phyloP scores from a whole-genome alignment of 1,140 invertebrate species.

The Ylistrum balloti region DNA sequence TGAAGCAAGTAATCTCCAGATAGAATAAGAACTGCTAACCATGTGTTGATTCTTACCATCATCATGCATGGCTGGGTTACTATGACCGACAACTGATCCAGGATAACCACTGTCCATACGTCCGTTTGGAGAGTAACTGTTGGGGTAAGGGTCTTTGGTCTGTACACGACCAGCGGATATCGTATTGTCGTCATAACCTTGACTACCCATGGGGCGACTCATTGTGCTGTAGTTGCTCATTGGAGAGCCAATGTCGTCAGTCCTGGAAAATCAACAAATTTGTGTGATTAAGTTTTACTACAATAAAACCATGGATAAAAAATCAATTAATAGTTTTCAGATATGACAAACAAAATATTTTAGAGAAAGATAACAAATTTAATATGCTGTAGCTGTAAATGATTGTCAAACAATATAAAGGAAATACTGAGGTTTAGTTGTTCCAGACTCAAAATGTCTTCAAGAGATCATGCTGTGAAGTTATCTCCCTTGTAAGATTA shows the following conservation, averaged over 20 bases:
- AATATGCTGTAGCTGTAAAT: too few relatives aligned
- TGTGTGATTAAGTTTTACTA: neutral
- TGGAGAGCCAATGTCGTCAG: constrained; percentile 45
- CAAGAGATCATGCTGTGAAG: too few relatives aligned
- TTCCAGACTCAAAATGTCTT: too few relatives aligned
- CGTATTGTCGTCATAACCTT: constrained; percentile 80
- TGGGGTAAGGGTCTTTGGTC: constrained; percentile 35
- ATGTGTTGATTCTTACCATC: constrained; percentile 53
- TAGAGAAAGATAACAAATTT: too few relatives aligned
- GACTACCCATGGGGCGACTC: constrained; percentile 74
- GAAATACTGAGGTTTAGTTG: neutral
- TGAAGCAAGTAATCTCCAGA: too few relatives aligned
- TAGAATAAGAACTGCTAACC: too few relatives aligned
- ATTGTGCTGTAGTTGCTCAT: constrained; percentile 75
- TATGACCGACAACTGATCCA: constrained; percentile 62
- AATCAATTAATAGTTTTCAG: neutral
- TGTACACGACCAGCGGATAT: constrained; percentile 69
- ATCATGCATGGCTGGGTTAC: constrained; percentile 68
- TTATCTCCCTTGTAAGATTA: too few relatives aligned
- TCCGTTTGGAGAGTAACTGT: constrained; percentile 60
- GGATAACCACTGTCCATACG: constrained; percentile 55
- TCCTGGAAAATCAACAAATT: neutral
- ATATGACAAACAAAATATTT: neutral
- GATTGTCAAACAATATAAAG: too few relatives aligned
- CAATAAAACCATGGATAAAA: neutral